These are phyloP conservation scores for Aricia artaxerxes DNA, from an alignment of 2,888 invertebrate species.

Conservation along the genomic window DNA sequence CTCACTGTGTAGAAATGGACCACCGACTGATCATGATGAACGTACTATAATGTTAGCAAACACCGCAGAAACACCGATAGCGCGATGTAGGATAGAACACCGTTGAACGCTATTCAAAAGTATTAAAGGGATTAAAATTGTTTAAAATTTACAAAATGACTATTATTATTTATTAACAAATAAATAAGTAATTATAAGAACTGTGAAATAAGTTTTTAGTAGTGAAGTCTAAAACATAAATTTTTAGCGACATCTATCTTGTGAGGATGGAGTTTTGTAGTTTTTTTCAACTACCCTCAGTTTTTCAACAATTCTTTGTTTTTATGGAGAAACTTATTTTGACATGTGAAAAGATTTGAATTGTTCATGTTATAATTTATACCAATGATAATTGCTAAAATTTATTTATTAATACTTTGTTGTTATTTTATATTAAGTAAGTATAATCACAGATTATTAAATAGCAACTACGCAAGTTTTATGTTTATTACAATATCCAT, in stretches of 20 bases:
- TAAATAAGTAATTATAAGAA: background rate
- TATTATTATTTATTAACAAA: background rate
- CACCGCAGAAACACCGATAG: conserved; percentile 46
- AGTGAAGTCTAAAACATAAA: background rate
- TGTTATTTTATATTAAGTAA: no score
- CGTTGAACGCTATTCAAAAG: background rate
- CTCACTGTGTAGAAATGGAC: conserved; percentile 68
- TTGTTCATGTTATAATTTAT: no score
- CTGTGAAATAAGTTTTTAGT: background rate
- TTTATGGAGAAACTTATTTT: background rate
- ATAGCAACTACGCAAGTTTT: no score
- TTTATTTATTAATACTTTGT: no score
- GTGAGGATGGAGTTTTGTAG: background rate
- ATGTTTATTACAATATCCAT: no score
- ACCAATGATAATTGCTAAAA: no score
- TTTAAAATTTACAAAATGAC: background rate
- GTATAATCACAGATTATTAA: no score
- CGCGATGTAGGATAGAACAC: conserved; percentile 52
- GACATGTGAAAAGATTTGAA: no score
- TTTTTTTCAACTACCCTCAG: background rate
- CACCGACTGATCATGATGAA: conserved; percentile 46
- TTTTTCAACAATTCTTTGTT: background rate
- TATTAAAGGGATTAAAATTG: background rate
- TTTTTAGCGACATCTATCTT: background rate
- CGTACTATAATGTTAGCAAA: conserved; percentile 34